Evolutionary conservation across 2,888 invertebrate species (phyloP), one percentile per base, ranked within the genome.

Genomic region (Philhelius pedissequus): DNA sequence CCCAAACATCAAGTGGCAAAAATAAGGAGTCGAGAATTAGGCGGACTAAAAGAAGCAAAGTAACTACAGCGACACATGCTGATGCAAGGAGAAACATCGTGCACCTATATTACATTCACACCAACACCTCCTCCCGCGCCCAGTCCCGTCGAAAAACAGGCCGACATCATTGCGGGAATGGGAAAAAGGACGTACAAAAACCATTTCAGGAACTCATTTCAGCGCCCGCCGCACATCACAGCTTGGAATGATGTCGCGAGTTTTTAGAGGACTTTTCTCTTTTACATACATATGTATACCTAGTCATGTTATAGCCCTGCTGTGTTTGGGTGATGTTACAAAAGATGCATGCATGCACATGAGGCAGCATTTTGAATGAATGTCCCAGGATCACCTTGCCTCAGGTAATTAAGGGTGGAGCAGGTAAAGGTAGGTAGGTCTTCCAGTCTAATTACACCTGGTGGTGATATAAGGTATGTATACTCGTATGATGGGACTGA

Each of bases 341-440:
- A 54, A 71, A 84, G 80, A 80, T 84, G 80, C 84, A 84, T 84
- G 84, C 80, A 84, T 76, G 80, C 80, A 80, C 45, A 84, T 84
- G 80, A 84, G 84, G 68, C 80, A 84, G 84, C 80, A 76, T 80
- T 84, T 84, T 84, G 75, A 84, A 84, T 84, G 84, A 80, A 84
- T 80, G 80, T 84, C 75, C 84, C 70, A 71, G 84, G 74, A 84
- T 84, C 84, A 84, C 84, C 84, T 76, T 70, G 80, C 80, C 71
- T 80, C 60, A 38, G 84, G 84, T 84, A 84, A 84, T 84, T 84
- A 84, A 76, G 79, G 64, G 75, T 71, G 52, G 76, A 76, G 45
- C 54, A 54, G 30, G 54, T 18, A 30, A 13, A 27, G 76, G 58
- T 35, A 54, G 79, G 70, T 60, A 60, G 30, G 66, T 58, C 54